These are phyloP conservation scores for Tenebrio molitor DNA, from an alignment of 1,140 invertebrate species.

Conservation along the genomic window DNA sequence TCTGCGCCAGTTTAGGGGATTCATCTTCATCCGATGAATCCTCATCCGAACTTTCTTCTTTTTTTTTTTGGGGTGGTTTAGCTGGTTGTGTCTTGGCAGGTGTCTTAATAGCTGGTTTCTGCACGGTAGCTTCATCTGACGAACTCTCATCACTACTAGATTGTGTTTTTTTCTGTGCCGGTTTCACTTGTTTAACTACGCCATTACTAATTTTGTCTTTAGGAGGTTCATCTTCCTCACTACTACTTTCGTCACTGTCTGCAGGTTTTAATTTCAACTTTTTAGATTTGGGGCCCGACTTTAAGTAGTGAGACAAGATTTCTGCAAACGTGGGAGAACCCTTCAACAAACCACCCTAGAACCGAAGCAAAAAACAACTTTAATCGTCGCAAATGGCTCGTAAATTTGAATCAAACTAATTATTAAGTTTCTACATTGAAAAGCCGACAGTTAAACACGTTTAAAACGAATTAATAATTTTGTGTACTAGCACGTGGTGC, in stretches of 20 bases:
- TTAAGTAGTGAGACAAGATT: conserved; percentile 54
- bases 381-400: too few relatives aligned
- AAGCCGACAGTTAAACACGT: conserved; percentile 27
- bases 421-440: conserved; percentile 7
- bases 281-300: conserved; percentile 52
- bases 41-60: conserved; percentile 57
- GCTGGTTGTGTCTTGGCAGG: conserved; percentile 42
- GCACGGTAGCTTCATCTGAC: conserved; percentile 48
- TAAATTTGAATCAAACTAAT: too few relatives aligned
- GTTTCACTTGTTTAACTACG: conserved; percentile 49
- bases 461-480: conserved; percentile 7
- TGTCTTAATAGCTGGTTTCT: conserved; percentile 51
- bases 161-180: conserved; percentile 50
- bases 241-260: conserved; percentile 57
- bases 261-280: conserved; percentile 49
- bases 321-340: conserved; percentile 55
- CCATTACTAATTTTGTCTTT: conserved; percentile 53
- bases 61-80: conserved; percentile 50
- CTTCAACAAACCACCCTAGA: conserved; percentile 50
- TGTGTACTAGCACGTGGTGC: conserved; percentile 37
- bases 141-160: conserved; percentile 60
- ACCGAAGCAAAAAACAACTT: conserved; percentile 34
- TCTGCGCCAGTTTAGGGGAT: conserved; percentile 38
- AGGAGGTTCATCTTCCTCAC: conserved; percentile 57
- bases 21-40: conserved; percentile 59